These are phyloP conservation scores for Trichechus manatus DNA, from an alignment of 2,113 vertebrate genomes.

Conservation along the genomic window DNA sequence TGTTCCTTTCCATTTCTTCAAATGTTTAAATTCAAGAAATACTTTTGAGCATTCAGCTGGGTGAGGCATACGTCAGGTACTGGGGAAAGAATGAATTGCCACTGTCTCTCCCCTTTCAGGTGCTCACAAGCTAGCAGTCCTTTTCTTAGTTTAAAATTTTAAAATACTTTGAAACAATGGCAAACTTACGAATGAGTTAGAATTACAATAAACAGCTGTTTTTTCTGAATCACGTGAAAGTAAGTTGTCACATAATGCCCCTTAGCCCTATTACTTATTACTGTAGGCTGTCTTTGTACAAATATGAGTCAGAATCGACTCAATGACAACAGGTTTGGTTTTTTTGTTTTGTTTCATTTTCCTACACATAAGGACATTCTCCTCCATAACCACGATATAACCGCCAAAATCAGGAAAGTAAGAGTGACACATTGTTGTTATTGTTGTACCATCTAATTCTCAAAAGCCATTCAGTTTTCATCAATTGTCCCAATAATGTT, in stretches of 20 bases:
- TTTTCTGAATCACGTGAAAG: neutral
- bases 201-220: neutral
- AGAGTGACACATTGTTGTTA: too few species aligned
- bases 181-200: neutral
- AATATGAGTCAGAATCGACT: neutral
- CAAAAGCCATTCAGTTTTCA: neutral
- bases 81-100: slow-evolving; percentile 25
- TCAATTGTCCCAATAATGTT: neutral
- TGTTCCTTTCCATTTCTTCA: slow-evolving; percentile 3
- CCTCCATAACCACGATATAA: neutral
- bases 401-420: neutral
- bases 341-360: too few species aligned
- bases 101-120: neutral
- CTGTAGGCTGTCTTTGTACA: neutral
- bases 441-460: neutral
- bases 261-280: neutral
- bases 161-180: slow-evolving; percentile 37
- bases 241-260: neutral
- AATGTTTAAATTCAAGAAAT: slow-evolving; percentile 32
- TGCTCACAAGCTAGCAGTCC: neutral
- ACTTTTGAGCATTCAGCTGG: neutral
- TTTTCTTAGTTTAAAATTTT: neutral
- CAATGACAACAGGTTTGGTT: too few species aligned
- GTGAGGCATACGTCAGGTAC: neutral
- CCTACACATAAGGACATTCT: neutral